A percentile compares a stretch with the other conserved stretches of the same genome.
phyloP scores from a whole-genome alignment of 2,113 vertebrate genomes.

The Sphaerodactylus townsendi region DNA sequence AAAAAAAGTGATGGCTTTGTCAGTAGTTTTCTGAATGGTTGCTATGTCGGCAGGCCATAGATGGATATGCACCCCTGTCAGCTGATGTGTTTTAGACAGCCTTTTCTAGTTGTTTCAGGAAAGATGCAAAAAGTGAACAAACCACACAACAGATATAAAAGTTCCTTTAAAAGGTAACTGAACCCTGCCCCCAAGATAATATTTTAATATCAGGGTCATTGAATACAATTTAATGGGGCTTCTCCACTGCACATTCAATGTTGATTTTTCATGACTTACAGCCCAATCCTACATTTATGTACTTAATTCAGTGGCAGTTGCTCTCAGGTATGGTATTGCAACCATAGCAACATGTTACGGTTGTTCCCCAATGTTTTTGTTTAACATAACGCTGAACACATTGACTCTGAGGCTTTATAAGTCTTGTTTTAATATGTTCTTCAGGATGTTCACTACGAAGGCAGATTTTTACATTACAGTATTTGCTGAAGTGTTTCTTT shows the following conservation, averaged over 20 bases:
- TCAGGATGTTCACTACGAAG: background rate
- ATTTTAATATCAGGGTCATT: background rate
- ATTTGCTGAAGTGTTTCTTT: constrained; percentile 21
- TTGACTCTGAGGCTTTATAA: background rate
- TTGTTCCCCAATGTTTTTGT: background rate
- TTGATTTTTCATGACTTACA: background rate
- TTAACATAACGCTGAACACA: background rate
- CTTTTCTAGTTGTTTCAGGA: background rate
- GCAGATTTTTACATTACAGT: background rate
- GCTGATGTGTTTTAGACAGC: background rate
- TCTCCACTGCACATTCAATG: background rate
- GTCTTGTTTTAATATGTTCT: background rate
- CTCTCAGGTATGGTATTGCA: background rate
- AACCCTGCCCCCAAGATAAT: background rate
- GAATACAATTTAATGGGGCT: background rate
- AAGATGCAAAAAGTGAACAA: background rate
- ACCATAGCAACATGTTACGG: background rate
- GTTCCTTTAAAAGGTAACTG: background rate
- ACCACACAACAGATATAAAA: background rate
- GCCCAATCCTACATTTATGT: background rate
- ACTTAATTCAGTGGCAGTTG: background rate
- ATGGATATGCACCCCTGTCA: background rate
- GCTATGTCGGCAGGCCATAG: background rate
- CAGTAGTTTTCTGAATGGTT: background rate
- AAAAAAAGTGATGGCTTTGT: background rate